Conservation (phyloP, 2,113 vertebrate species). For the Stegastes partitus region DNA sequence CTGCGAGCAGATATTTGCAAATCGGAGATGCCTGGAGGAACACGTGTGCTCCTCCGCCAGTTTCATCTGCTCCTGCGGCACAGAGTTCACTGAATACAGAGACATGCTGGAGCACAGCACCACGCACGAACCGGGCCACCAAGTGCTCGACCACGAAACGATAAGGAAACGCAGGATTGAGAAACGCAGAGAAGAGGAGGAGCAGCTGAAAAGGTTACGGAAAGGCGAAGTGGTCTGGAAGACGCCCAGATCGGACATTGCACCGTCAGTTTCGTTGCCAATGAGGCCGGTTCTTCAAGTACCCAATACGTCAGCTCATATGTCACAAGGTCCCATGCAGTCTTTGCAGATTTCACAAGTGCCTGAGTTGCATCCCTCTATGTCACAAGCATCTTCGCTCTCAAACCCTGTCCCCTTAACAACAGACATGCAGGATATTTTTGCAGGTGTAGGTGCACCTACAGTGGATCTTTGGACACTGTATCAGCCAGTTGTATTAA, state of each 20-base stretch:
- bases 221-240: conserved; percentile 66
- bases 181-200: conserved; percentile 60
- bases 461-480: conserved; percentile 79
- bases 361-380: conserved; percentile 31
- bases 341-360: conserved; percentile 41
- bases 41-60: conserved; percentile 69
- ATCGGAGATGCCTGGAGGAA: conserved; percentile 66
- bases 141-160: conserved; percentile 67
- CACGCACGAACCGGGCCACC: conserved; percentile 73
- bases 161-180: conserved; percentile 72
- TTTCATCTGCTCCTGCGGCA: conserved; percentile 82
- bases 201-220: conserved; percentile 63
- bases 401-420: conserved; percentile 2
- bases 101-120: conserved; percentile 75
- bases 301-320: conserved; percentile 16
- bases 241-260: not conserved
- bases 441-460: conserved; percentile 59
- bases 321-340: not conserved
- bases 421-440: conserved; percentile 39
- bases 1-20: conserved; percentile 77
- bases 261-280: conserved; percentile 20
- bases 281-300: not conserved
- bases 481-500: conserved; percentile 79
- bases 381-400: conserved; percentile 14
- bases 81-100: conserved; percentile 70